Conservation (phyloP, 2,113 vertebrate species). For the Oceanites oceanicus region DNA sequence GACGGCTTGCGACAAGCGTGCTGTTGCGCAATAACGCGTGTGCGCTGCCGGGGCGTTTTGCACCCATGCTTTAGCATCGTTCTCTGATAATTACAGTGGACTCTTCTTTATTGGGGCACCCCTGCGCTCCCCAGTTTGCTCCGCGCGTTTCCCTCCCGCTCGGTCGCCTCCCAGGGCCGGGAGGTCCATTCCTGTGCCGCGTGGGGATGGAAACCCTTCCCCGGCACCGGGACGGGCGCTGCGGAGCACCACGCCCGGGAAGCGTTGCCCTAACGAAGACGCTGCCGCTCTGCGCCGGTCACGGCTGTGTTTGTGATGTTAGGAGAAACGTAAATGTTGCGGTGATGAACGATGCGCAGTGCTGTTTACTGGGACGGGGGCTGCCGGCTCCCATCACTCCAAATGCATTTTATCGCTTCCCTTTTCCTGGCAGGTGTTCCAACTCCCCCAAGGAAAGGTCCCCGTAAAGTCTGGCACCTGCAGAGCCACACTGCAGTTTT, state of each 20-base stretch:
- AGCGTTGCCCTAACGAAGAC: neutral
- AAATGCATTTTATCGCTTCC: neutral
- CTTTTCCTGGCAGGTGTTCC: neutral
- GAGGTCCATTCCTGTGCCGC: accelerated
- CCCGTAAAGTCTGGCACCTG: neutral
- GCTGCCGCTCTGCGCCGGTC: neutral
- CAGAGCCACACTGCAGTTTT: neutral
- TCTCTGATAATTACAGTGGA: neutral
- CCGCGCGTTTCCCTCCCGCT: neutral
- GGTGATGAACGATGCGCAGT: accelerated
- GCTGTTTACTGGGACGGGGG: accelerated
- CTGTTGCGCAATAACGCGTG: neutral
- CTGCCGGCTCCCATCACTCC: neutral
- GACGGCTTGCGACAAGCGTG: neutral
- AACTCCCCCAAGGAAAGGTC: neutral
- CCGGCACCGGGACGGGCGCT: neutral
- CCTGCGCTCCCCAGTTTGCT: conserved; percentile 13
- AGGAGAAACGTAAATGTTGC: neutral
- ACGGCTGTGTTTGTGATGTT: neutral
- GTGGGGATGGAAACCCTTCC: neutral
- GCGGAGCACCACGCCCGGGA: neutral
- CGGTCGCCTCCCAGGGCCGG: accelerated
- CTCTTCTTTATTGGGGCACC: conserved; percentile 19
- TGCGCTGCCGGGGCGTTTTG: neutral
- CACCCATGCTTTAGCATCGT: neutral